These are phyloP conservation scores for Scelioninae gen. 1 DNA, from an alignment of 2,888 invertebrate genomes.

Conservation along the genomic window DNA sequence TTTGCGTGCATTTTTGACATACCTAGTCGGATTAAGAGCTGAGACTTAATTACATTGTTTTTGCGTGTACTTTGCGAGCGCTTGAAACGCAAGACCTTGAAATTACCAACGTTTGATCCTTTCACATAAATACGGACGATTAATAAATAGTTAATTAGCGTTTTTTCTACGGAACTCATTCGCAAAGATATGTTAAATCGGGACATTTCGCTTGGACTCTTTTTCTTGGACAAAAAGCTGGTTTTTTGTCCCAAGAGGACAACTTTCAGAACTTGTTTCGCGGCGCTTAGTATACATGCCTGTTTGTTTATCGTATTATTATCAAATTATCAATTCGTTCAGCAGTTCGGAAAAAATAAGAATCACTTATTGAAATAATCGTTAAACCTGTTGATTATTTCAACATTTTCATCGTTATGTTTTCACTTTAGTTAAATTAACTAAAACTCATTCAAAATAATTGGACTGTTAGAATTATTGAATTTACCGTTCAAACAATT, in stretches of 20 bases:
- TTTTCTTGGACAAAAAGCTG: conserved; percentile 19
- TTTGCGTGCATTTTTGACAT: conserved; percentile 52
- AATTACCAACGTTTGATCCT: conserved; percentile 28
- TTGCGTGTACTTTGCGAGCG: conserved; percentile 15
- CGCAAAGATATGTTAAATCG: conserved; percentile 29
- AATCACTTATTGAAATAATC: too few relatives aligned
- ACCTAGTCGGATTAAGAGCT: conserved; percentile 35
- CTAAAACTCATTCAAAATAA: too few relatives aligned
- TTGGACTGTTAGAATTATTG: too few relatives aligned
- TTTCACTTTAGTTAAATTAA: too few relatives aligned
- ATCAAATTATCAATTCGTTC: conserved; percentile 49
- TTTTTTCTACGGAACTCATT: conserved; percentile 14
- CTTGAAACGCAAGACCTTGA: conserved; percentile 33
- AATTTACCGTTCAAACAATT: too few relatives aligned
- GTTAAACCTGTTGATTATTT: too few relatives aligned
- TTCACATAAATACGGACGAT: conserved; percentile 50
- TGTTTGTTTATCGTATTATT: conserved; percentile 63
- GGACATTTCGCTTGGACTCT: conserved; percentile 35
- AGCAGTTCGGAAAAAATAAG: too few relatives aligned
- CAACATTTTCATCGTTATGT: too few relatives aligned
- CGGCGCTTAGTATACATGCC: background rate
- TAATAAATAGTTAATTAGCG: conserved; percentile 60
- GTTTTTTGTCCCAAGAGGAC: conserved; percentile 28
- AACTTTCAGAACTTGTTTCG: conserved; percentile 59
- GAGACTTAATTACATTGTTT: conserved; percentile 59